Evolutionary conservation across 2,888 invertebrate species (phyloP), one percentile per base, ranked within the genome.

Genomic region (Drosophila tanythrix): DNA sequence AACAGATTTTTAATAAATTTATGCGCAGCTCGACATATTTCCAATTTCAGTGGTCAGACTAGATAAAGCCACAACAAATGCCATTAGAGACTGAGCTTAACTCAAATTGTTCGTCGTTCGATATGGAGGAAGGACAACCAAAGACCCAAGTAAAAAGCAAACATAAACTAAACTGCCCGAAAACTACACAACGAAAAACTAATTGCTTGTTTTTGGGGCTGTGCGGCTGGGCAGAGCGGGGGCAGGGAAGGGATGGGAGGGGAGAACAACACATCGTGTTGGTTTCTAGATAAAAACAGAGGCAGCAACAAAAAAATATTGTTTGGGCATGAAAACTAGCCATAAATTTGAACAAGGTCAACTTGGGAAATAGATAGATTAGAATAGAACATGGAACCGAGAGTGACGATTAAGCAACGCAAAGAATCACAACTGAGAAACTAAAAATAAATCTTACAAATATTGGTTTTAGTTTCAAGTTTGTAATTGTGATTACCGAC

Each of bases 321-420:
- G 63, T 57, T 58, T 72, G 65, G 51, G 67, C 73, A 60, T 76
- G 57, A 56, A 65, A 80, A 76, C 69, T 66, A 38, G 53, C 55
- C 81, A 81, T 89, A 84, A 84, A 89, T 84, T 84, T 83, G 46
- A 60, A 76, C 83, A 84, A 84, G 84, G 84, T 84, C 84, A 89
- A 82, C 69, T 51, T 65, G 75, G 35, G 70, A 66, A 81, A 66
- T 55, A 58, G 60, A 68, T 71, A 27, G 27, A 55, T 25, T 33
- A 56, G 56, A 56, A 38, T 29, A 38, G n/a, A 40, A 53, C 33
- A 29, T 38, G 29, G n/a, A 15, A 50, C 46, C 8, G 46, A 25
- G 25, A 46, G 15, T 15, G 81, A 61, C 87, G 76, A 84, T 88
- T 84, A 75, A 64, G 74, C 40, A 81, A 69, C 69, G 69, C 74